A percentile compares a stretch with the other conserved stretches of the same genome.
Conservation (phyloP, 2,888 invertebrate genomes). For the Philereme transversata region DNA sequence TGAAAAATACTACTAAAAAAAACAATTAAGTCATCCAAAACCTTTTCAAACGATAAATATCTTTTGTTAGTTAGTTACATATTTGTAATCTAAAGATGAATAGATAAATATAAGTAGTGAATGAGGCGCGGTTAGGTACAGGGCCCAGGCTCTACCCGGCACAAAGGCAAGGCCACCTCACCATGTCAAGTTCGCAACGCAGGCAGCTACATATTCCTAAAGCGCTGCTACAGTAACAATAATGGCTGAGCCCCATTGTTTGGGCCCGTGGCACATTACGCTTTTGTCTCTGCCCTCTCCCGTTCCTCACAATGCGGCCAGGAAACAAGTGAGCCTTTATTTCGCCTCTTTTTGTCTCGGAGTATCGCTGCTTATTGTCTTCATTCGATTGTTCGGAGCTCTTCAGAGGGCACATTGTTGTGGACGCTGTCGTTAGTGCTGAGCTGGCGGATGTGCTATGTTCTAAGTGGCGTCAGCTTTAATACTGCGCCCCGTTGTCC, state of each 20-base stretch:
- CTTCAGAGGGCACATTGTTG: slow-evolving; percentile 84
- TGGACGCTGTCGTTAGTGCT: slow-evolving; percentile 80
- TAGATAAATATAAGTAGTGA: too few relatives aligned
- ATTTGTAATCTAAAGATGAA: too few relatives aligned
- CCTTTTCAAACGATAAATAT: too few relatives aligned
- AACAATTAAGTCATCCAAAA: too few relatives aligned
- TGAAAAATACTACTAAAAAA: too few relatives aligned
- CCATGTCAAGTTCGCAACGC: slow-evolving; percentile 80
- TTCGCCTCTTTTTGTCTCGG: slow-evolving; percentile 85
- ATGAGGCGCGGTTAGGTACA: too few relatives aligned
- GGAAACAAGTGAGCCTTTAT: slow-evolving; percentile 85
- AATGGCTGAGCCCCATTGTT: slow-evolving; percentile 82
- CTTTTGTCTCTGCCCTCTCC: slow-evolving; percentile 84
- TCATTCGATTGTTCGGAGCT: slow-evolving; percentile 85
- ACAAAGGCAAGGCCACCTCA: slow-evolving; percentile 55
- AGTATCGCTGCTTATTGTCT: slow-evolving; percentile 85
- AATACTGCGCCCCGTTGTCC: slow-evolving; percentile 51
- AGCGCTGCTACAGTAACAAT: slow-evolving; percentile 82
- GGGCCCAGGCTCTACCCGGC: not conserved
- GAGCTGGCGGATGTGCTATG: slow-evolving; percentile 80
- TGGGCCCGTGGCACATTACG: slow-evolving; percentile 84
- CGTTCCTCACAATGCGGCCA: slow-evolving; percentile 84
- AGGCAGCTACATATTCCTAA: slow-evolving; percentile 75
- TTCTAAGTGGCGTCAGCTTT: slow-evolving; percentile 78
- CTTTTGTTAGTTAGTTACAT: too few relatives aligned